Evolutionary conservation across 2,113 vertebrate species (phyloP).

Genomic region (Lophura nycthemera): DNA sequence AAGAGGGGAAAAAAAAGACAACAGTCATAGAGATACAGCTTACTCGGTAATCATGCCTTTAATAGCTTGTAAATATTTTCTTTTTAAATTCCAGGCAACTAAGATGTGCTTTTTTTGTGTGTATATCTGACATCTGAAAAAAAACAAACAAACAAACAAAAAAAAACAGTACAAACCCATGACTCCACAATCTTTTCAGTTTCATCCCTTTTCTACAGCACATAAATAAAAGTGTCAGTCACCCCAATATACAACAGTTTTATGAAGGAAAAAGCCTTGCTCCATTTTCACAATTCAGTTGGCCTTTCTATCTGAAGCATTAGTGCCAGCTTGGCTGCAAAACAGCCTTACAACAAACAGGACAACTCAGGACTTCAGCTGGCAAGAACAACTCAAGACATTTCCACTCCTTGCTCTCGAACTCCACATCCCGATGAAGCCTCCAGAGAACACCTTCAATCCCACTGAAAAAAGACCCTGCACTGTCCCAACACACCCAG

Average conservation of each 20-base stretch:
- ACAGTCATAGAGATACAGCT: neutral
- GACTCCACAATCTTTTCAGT: constrained; percentile 11
- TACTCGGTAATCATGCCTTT: constrained; percentile 63
- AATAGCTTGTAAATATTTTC: constrained; percentile 59
- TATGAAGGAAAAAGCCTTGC: neutral
- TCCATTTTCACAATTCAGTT: constrained; percentile 31
- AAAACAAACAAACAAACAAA: neutral
- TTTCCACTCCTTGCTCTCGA: neutral
- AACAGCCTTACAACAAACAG: neutral
- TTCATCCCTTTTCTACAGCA: constrained; percentile 57
- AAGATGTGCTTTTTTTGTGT: constrained; percentile 62
- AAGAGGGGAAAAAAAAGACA: neutral
- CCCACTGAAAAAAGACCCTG: neutral
- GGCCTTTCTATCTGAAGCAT: constrained; percentile 15
- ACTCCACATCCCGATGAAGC: constrained; percentile 23
- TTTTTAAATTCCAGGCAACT: constrained; percentile 58
- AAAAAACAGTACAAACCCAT: neutral
- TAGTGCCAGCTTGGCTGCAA: neutral
- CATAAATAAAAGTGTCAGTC: constrained; percentile 54
- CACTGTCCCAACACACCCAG: neutral
- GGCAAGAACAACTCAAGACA: constrained; percentile 1
- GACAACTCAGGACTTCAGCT: constrained; percentile 1
- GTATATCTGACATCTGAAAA: constrained; percentile 50
- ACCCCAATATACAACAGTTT: constrained; percentile 10
- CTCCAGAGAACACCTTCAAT: neutral